phyloP scores from a whole-genome alignment of 2,113 vertebrate species.

The Oryzias curvinotus region DNA sequence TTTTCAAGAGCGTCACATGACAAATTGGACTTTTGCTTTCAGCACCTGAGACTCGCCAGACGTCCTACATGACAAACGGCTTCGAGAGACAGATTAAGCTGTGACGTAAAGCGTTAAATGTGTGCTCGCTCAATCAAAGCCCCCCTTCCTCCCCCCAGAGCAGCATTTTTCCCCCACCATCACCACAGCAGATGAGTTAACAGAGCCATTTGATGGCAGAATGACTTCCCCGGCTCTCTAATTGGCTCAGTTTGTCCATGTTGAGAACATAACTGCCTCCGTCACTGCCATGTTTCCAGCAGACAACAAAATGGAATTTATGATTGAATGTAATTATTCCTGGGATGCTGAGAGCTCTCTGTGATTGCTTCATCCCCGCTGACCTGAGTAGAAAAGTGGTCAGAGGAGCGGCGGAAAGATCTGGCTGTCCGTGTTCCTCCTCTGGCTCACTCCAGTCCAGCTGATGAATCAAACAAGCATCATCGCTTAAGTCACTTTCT shows the following conservation, averaged over 20 bases:
- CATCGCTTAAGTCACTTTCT: conserved; percentile 70
- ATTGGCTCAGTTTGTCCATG: conserved; percentile 55
- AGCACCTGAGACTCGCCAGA: no score
- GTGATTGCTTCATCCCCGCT: conserved; percentile 57
- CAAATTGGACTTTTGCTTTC: no score
- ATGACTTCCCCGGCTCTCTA: conserved; percentile 26
- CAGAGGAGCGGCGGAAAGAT: conserved; percentile 5
- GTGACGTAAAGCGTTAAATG: no score
- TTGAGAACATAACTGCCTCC: conserved; percentile 54
- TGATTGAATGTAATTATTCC: conserved; percentile 42
- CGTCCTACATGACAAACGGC: no score
- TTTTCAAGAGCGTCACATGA: no score
- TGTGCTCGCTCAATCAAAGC: no score
- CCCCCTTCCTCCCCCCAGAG: neutral
- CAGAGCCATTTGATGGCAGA: neutral
- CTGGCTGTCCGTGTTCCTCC: conserved; percentile 1
- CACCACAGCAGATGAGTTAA: conserved; percentile 10
- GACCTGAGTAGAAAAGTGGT: conserved; percentile 64
- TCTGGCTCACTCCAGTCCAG: conserved; percentile 40
- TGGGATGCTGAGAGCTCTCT: conserved; percentile 33
- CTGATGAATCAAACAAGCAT: conserved; percentile 76
- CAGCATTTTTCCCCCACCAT: neutral
- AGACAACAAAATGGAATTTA: conserved; percentile 28
- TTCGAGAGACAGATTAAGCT: no score
- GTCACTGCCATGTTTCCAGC: conserved; percentile 7